phyloP scores from a whole-genome alignment of 2,797 vertebrate genomes.

The Gadopsis bispinosus region DNA sequence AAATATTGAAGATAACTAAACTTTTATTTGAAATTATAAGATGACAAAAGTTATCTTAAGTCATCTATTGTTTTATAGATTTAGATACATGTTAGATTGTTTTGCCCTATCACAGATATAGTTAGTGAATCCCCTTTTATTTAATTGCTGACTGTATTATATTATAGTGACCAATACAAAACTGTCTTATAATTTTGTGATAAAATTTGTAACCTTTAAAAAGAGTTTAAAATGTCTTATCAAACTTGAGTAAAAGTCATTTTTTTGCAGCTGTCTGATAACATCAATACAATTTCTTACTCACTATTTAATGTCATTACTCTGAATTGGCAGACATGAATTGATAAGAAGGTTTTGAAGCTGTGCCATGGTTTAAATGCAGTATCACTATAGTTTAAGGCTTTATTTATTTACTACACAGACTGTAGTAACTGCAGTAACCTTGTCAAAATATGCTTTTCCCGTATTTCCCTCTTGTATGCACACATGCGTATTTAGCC shows the following conservation, averaged over 20 bases:
- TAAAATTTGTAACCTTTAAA: not conserved
- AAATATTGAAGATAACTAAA: slow-evolving; percentile 12
- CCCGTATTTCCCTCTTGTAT: slow-evolving; percentile 27
- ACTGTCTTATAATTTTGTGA: not conserved
- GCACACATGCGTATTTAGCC: slow-evolving; percentile 8
- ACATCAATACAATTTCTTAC: not conserved
- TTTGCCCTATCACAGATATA: not conserved
- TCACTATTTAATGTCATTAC: slow-evolving; percentile 16
- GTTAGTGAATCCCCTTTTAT: not conserved
- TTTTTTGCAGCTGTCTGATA: not conserved
- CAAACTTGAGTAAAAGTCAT: not conserved
- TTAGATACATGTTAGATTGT: not conserved
- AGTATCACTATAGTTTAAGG: slow-evolving; percentile 27
- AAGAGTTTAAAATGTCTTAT: not conserved
- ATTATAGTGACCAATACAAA: not conserved
- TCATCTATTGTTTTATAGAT: slow-evolving; percentile 15
- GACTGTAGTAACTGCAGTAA: slow-evolving; percentile 32
- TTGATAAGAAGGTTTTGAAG: slow-evolving; percentile 8
- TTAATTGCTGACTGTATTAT: not conserved
- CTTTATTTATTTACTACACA: slow-evolving; percentile 38
- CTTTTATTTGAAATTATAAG: not conserved
- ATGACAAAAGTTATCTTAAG: not conserved
- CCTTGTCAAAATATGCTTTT: slow-evolving; percentile 35
- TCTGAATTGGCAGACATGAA: slow-evolving; percentile 24
- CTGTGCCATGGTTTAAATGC: slow-evolving; percentile 20